Evolutionary conservation across 2,888 invertebrate species (phyloP).

Genomic region (Eristalis pertinax): DNA sequence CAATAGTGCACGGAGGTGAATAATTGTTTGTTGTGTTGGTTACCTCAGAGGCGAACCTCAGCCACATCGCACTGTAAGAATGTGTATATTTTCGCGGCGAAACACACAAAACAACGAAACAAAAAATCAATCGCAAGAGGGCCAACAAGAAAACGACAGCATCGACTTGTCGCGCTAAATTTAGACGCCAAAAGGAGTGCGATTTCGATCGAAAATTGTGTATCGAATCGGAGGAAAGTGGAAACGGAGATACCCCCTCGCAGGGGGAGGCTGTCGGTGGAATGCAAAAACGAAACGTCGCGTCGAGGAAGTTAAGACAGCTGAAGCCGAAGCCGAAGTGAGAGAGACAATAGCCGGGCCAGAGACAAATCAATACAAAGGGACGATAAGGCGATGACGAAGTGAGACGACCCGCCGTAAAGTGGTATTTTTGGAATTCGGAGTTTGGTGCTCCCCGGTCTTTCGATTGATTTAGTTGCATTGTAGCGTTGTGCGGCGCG

Average conservation of each 20-base stretch:
- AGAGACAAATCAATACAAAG: constrained; percentile 34
- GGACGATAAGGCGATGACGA: constrained; percentile 8
- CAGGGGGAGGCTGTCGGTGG: neutral
- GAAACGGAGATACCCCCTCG: constrained; percentile 26
- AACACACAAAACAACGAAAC: neutral
- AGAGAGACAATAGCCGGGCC: constrained; percentile 4
- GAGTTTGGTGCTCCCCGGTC: constrained; percentile 5
- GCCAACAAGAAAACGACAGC: neutral
- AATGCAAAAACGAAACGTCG: neutral
- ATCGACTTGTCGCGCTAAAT: constrained; percentile 53
- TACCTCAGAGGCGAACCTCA: constrained; percentile 39
- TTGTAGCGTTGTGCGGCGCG: neutral
- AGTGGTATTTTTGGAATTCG: constrained; percentile 42
- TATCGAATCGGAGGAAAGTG: constrained; percentile 44
- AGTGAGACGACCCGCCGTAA: constrained; percentile 22
- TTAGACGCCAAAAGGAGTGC: constrained; percentile 44
- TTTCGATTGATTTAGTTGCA: constrained; percentile 22
- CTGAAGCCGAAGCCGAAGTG: neutral
- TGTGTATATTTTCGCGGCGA: constrained; percentile 20
- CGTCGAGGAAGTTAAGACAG: neutral
- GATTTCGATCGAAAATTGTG: constrained; percentile 31
- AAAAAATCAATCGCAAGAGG: neutral
- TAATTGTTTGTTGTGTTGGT: constrained; percentile 44
- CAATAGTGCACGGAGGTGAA: constrained; percentile 69
- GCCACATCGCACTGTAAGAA: constrained; percentile 34